Evolutionary conservation across 2,888 invertebrate genomes (phyloP), one percentile per base, ranked within the genome.

Genomic region (Coenonympha glycerion): DNA sequence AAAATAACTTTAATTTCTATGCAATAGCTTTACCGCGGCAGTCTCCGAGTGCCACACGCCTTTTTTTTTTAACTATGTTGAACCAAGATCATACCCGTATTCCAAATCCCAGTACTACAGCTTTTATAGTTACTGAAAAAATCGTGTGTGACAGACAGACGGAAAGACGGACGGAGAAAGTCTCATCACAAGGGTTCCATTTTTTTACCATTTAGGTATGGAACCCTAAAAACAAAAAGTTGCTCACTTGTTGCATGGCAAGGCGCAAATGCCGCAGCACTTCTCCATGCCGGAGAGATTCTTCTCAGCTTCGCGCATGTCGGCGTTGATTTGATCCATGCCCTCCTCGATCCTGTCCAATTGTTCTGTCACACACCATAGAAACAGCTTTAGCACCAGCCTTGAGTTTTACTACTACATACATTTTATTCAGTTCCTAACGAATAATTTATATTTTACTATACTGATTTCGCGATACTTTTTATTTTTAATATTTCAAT

Each of bases 251-350:
- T 97, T 97, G 91, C 99, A 99, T 33, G 99, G 99, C 73, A 99
- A 91, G 53, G 97, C 97, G 88, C 99, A 99, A 71, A 99, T 92
- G 53, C 99, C 99, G 85, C 99, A 99, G 87, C 99, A 99, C 87
- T 99, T 99, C 89, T 99, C 99, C 97, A 99, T 97, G 60, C 99
- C 99, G 64, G 98, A 98, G 68, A 99, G 91, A 87, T 99, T 99
- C 88, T 99, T 99, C 88, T 99, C 99, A 13, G 99, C 99, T 83
- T 99, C 99, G 73, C 94, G 93, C 99, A 99, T 99, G 84, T 99
- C 99, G 60, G 96, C 94, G 88, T 99, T 99, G 88, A 99, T 99
- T 88, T 98, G 98, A 88, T 99, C 99, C 97, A 99, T 98, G 33
- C 99, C 99, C 89, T 98, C 98, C 89, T 99, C 99, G 87, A 99